Conservation (phyloP, 2,888 invertebrate species). For the Drosophila multiciliata region DNA sequence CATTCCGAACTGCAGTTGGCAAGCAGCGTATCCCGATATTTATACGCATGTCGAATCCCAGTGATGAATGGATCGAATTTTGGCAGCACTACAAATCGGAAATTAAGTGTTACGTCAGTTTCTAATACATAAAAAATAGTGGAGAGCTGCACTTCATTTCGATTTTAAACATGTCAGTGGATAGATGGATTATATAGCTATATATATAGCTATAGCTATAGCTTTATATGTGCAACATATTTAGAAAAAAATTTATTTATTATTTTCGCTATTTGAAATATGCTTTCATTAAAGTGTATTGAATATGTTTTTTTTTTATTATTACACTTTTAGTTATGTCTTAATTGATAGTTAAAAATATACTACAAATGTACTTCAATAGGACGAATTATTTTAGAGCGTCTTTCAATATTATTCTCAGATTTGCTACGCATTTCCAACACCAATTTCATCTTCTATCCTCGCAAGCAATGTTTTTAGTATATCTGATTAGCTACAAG, state of each 20-base stretch:
- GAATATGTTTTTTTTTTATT: not conserved
- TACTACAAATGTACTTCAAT: not conserved
- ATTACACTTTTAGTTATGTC: not conserved
- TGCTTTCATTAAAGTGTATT: not conserved
- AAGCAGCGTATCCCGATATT: conserved; percentile 83
- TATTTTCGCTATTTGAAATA: not conserved
- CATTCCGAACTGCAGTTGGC: conserved; percentile 85
- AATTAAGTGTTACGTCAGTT: conserved; percentile 1
- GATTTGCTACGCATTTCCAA: not conserved
- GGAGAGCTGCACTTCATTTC: not conserved
- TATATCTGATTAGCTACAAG: not conserved
- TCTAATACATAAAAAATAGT: not conserved
- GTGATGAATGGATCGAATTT: conserved; percentile 84
- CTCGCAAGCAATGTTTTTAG: not conserved
- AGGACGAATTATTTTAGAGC: not conserved
- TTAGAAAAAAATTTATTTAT: not conserved
- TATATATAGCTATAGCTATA: no score
- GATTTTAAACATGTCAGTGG: not conserved
- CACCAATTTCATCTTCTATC: not conserved
- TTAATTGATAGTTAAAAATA: not conserved
- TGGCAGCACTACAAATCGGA: conserved; percentile 81
- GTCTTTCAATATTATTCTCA: not conserved
- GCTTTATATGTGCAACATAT: not conserved
- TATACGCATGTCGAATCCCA: conserved; percentile 82
- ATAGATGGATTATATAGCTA: no score